Evolutionary conservation across 2,888 invertebrate genomes (phyloP).

Genomic region (Ecdyonurus torrentis): DNA sequence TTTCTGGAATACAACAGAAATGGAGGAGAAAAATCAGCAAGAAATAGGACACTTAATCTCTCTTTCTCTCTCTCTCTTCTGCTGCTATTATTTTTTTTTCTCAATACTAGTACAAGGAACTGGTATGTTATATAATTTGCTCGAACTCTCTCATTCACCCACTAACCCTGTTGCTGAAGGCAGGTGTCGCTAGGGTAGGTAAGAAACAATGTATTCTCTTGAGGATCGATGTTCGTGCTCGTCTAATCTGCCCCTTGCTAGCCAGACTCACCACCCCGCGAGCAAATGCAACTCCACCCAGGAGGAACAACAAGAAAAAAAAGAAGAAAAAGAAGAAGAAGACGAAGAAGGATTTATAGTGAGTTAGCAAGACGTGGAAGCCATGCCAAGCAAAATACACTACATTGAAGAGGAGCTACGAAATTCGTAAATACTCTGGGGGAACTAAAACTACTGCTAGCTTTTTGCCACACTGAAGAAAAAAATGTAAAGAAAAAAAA

Average conservation of each 20-base stretch:
- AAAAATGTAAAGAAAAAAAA: not conserved
- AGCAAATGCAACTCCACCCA: not conserved
- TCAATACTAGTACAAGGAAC: not conserved
- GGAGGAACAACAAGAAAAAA: not conserved
- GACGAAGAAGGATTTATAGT: not conserved
- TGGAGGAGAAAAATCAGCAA: too few relatives aligned
- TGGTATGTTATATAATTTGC: not conserved
- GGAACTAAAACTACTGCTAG: not conserved
- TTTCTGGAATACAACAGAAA: too few relatives aligned
- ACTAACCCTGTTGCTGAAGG: not conserved
- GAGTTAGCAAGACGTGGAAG: not conserved
- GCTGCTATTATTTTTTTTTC: too few relatives aligned
- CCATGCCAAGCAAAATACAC: not conserved
- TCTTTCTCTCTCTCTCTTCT: too few relatives aligned
- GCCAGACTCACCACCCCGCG: not conserved
- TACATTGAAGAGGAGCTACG: not conserved
- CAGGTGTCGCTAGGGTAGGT: not conserved
- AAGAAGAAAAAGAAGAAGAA: not conserved
- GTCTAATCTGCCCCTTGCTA: not conserved
- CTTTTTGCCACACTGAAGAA: too few relatives aligned
- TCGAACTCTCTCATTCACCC: not conserved
- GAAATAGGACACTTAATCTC: too few relatives aligned
- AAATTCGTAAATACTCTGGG: not conserved
- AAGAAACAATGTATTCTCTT: not conserved
- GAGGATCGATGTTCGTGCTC: not conserved